A percentile compares a stretch with the other conserved stretches of the same genome.
Conservation (phyloP, 2,888 invertebrate species). For the Fabriciana adippe region DNA sequence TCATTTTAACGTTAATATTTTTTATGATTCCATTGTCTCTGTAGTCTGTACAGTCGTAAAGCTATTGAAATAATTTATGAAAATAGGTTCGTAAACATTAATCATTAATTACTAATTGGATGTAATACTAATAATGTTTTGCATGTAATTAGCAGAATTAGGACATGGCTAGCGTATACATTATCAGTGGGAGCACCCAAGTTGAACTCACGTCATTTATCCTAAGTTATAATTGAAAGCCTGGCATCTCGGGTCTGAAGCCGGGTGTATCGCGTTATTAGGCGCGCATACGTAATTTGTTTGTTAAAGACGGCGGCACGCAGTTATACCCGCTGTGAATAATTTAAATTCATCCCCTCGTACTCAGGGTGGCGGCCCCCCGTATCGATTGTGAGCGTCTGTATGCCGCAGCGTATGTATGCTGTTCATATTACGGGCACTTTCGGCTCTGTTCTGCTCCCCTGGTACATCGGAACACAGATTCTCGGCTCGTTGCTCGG, state of each 20-base stretch:
- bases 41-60: background rate
- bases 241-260: constrained; percentile 64
- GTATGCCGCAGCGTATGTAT: constrained; percentile 56
- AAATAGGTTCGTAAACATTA: background rate
- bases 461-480: constrained; percentile 65
- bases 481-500: constrained; percentile 70
- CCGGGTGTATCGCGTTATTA: constrained; percentile 76
- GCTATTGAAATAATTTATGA: constrained; percentile 4
- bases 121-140: constrained; percentile 11
- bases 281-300: constrained; percentile 81
- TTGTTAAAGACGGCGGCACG: constrained; percentile 81
- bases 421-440: constrained; percentile 55
- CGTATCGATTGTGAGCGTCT: constrained; percentile 65
- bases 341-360: constrained; percentile 81
- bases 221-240: constrained; percentile 79
- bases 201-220: constrained; percentile 60
- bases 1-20: background rate
- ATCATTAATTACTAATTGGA: constrained; percentile 10
- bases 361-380: constrained; percentile 59
- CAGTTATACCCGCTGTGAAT: constrained; percentile 80
- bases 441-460: constrained; percentile 60
- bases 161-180: constrained; percentile 48
- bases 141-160: constrained; percentile 40
- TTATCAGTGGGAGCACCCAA: constrained; percentile 40
- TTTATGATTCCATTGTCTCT: constrained; percentile 4